Evolutionary conservation across 2,113 vertebrate genomes (phyloP).

Genomic region (Tinamus guttatus): DNA sequence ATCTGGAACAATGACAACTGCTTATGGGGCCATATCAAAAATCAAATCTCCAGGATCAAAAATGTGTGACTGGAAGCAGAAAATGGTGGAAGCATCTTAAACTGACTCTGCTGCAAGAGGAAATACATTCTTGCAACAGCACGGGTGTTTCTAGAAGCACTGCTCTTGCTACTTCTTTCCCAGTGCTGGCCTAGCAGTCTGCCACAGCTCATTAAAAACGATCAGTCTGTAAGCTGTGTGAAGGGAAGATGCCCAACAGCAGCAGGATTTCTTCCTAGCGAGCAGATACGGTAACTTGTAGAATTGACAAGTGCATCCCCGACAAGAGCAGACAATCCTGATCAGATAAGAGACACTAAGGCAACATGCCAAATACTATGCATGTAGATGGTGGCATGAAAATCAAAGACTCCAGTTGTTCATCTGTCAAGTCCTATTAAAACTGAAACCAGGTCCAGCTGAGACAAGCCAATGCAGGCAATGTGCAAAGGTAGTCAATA

Average conservation of each 20-base stretch:
- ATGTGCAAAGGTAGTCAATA: neutral
- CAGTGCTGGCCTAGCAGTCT: neutral
- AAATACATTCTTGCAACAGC: neutral
- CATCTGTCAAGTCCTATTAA: constrained; percentile 26
- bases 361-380: constrained; percentile 8
- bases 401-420: neutral
- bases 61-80: neutral
- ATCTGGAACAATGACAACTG: neutral
- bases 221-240: neutral
- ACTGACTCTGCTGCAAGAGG: neutral
- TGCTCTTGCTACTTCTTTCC: neutral
- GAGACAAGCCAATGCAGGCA: neutral
- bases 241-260: neutral
- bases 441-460: neutral
- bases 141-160: neutral
- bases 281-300: constrained; percentile 16
- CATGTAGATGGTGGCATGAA: neutral
- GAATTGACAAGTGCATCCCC: neutral
- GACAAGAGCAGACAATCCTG: constrained; percentile 17
- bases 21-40: neutral
- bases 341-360: constrained; percentile 6
- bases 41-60: neutral
- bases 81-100: neutral
- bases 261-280: neutral
- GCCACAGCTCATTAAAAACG: constrained; percentile 22